A percentile compares a stretch with the other conserved stretches of the same genome.
These are phyloP conservation scores for Tryphoninae sp. DNA, from an alignment of 2,888 invertebrate species.

Conservation along the genomic window DNA sequence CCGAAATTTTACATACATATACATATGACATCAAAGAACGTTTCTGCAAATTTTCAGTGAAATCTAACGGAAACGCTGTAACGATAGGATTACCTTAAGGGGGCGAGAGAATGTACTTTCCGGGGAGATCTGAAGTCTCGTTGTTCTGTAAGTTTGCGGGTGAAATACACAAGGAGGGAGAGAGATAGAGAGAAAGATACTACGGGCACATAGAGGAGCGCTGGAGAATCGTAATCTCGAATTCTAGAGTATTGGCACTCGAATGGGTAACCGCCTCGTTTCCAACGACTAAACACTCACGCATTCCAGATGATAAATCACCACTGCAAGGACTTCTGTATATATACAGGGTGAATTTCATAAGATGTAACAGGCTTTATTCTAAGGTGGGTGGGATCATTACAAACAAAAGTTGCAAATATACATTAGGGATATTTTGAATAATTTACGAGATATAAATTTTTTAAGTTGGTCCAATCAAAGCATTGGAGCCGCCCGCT, in stretches of 20 bases:
- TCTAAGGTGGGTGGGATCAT: no score
- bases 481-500: no score
- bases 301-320: conserved; percentile 35
- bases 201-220: conserved; percentile 20
- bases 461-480: no score
- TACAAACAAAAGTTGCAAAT: no score
- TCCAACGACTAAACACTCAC: conserved; percentile 40
- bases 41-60: no score
- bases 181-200: background rate
- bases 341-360: background rate
- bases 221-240: conserved; percentile 40
- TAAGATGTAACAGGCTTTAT: no score
- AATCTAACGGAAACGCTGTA: no score
- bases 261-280: conserved; percentile 31
- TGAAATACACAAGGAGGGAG: conserved; percentile 16
- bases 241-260: conserved; percentile 50
- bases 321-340: conserved; percentile 10
- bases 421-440: no score
- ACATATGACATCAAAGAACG: no score
- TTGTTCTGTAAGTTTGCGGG: conserved; percentile 1
- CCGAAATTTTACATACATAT: no score
- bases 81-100: background rate
- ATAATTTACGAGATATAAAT: no score
- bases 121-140: conserved; percentile 4
- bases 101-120: conserved; percentile 23